These are phyloP conservation scores for Mantis religiosa DNA, from an alignment of 2,888 invertebrate genomes.

Conservation along the genomic window DNA sequence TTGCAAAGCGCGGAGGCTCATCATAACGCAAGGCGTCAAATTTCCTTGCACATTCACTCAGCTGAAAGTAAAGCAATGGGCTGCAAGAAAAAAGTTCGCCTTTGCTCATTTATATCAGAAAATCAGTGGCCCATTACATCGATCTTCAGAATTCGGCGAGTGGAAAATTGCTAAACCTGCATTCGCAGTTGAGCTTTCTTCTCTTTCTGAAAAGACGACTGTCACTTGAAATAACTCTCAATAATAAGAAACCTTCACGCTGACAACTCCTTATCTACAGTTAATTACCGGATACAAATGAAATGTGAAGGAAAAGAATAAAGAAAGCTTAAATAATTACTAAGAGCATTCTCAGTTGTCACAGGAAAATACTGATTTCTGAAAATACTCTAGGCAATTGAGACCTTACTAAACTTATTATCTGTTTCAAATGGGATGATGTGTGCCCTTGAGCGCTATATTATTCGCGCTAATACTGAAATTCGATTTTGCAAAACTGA, in stretches of 20 bases:
- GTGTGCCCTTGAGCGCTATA: too few relatives aligned
- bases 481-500: too few relatives aligned
- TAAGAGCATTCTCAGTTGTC: background rate
- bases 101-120: background rate
- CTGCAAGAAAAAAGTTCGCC: background rate
- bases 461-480: too few relatives aligned
- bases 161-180: background rate
- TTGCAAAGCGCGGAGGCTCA: background rate
- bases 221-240: background rate
- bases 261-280: background rate
- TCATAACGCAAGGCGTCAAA: background rate
- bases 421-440: too few relatives aligned
- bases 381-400: too few relatives aligned
- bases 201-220: background rate
- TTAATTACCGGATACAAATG: background rate
- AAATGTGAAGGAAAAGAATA: background rate
- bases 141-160: background rate
- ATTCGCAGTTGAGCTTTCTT: background rate
- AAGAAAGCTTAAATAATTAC: background rate
- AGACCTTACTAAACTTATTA: too few relatives aligned
- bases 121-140: background rate
- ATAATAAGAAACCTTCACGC: background rate
- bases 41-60: background rate
- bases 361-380: too few relatives aligned
- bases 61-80: background rate